phyloP scores from a whole-genome alignment of 2,113 vertebrate genomes.

The Anhinga rufa region DNA sequence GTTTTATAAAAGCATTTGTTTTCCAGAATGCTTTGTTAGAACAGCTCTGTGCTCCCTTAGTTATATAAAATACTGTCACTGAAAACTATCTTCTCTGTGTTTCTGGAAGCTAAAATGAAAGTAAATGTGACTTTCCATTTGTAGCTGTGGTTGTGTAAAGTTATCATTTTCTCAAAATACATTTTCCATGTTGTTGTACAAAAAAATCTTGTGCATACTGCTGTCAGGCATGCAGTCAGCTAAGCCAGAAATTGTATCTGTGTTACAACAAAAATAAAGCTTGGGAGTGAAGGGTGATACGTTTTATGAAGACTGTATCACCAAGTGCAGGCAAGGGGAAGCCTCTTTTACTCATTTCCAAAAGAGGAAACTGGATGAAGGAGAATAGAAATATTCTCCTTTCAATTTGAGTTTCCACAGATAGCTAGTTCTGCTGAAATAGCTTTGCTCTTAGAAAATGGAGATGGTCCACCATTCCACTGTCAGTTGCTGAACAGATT shows the following conservation, averaged over 20 bases:
- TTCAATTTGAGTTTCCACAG: background rate
- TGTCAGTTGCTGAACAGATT: background rate
- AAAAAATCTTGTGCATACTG: background rate
- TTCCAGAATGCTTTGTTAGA: conserved; percentile 19
- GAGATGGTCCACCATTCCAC: background rate
- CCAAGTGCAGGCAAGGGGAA: background rate
- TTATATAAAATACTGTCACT: background rate
- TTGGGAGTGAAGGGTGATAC: background rate
- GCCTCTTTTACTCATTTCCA: background rate
- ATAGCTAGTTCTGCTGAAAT: background rate
- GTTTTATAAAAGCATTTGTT: conserved; percentile 25
- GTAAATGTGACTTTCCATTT: background rate
- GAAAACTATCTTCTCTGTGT: background rate
- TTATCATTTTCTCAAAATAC: background rate
- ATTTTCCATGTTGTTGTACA: background rate
- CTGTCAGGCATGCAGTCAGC: background rate
- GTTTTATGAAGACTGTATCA: background rate
- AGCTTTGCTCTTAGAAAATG: background rate
- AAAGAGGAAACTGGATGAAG: background rate
- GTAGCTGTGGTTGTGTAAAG: background rate
- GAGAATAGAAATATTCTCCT: background rate
- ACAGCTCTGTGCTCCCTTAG: background rate
- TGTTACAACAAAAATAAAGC: background rate
- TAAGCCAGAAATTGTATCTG: background rate
- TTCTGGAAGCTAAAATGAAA: background rate